A percentile compares a stretch with the other conserved stretches of the same genome.
Conservation (phyloP, 1,140 invertebrate species). For the Microplitis demolitor region DNA sequence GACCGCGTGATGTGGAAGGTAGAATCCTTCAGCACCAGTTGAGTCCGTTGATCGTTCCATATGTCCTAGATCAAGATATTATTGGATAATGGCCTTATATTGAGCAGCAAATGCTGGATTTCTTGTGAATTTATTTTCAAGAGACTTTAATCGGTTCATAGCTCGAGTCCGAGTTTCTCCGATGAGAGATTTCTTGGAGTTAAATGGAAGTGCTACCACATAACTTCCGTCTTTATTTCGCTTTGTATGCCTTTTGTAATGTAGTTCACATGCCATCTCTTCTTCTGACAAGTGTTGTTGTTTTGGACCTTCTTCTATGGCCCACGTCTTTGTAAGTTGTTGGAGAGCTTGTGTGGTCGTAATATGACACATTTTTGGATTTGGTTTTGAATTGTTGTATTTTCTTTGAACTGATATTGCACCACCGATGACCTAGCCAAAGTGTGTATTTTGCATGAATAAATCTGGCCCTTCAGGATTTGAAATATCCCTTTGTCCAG, state of each 20-base stretch:
- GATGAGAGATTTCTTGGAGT: not conserved
- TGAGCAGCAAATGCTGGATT: constrained; percentile 22
- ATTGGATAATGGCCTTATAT: constrained; percentile 30
- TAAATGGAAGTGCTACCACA: constrained; percentile 26
- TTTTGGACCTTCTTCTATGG: constrained; percentile 20
- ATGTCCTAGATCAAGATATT: constrained; percentile 40
- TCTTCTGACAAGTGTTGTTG: constrained; percentile 6
- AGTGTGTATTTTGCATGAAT: constrained; percentile 13
- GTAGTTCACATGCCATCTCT: constrained; percentile 25
- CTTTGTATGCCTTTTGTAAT: constrained; percentile 14
- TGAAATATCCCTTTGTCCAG: constrained; percentile 21
- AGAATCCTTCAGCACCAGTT: constrained; percentile 19
- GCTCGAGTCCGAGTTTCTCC: constrained; percentile 28
- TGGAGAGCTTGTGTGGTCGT: not conserved
- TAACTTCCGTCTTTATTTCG: constrained; percentile 16
- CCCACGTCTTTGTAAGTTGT: constrained; percentile 23
- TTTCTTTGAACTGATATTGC: not conserved
- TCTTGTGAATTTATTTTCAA: constrained; percentile 26
- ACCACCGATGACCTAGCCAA: constrained; percentile 26
- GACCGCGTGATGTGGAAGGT: constrained; percentile 39
- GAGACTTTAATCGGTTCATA: constrained; percentile 26
- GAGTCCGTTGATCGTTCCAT: constrained; percentile 21
- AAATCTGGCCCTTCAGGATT: not conserved
- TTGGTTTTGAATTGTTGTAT: not conserved
- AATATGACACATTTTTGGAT: not conserved